Evolutionary conservation across 1,140 invertebrate genomes (phyloP).

Genomic region (Pseudoatta argentina): DNA sequence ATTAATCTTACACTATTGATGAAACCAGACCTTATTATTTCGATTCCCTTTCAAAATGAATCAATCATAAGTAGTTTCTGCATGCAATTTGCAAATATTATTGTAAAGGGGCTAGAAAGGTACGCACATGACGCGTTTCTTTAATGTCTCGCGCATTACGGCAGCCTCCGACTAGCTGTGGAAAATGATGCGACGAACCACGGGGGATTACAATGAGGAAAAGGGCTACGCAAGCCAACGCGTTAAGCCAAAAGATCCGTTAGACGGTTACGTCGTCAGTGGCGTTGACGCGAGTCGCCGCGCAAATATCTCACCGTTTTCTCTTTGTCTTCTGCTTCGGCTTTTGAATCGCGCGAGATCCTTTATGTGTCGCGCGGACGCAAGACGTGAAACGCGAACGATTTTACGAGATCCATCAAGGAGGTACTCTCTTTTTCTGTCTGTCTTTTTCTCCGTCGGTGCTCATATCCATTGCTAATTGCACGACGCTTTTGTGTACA

Average conservation of each 20-base stretch:
- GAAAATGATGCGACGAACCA: conserved; percentile 23
- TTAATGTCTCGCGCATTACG: conserved; percentile 2
- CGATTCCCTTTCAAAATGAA: not conserved
- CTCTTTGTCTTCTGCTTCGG: conserved; percentile 36
- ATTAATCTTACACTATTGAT: no score
- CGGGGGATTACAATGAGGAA: conserved; percentile 33
- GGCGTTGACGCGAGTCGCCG: conserved; percentile 22
- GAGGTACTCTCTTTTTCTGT: not conserved
- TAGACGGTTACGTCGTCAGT: conserved; percentile 35
- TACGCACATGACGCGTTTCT: not conserved
- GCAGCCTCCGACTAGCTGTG: not conserved
- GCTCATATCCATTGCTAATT: conserved; percentile 37
- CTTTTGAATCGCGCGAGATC: conserved; percentile 46
- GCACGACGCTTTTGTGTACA: conserved; percentile 23
- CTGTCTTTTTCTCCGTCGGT: not conserved
- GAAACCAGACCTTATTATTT: no score
- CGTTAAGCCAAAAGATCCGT: conserved; percentile 51
- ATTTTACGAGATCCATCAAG: conserved; percentile 28
- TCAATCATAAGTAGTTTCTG: not conserved
- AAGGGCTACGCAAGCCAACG: conserved; percentile 20
- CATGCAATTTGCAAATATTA: not conserved
- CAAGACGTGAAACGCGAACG: conserved; percentile 13
- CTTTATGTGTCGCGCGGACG: conserved; percentile 23
- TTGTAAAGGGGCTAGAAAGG: not conserved
- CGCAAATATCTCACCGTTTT: not conserved